Conservation (phyloP, 1,140 invertebrate genomes). For the Ladona fulva region DNA sequence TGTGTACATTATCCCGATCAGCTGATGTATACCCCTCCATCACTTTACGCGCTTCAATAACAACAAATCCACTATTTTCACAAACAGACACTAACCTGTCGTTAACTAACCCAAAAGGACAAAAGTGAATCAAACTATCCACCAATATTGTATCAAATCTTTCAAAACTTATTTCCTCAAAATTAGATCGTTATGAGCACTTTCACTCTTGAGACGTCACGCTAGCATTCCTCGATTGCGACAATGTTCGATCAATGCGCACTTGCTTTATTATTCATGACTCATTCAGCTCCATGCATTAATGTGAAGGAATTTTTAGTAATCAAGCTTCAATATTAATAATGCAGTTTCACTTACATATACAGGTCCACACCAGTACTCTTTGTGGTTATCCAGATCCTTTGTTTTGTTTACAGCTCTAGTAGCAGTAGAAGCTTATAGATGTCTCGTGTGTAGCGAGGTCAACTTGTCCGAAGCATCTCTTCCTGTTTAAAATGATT, state of each 20-base stretch:
- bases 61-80: too few relatives aligned
- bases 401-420: slow-evolving; percentile 6
- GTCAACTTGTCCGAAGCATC: not conserved
- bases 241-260: not conserved
- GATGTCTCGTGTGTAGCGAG: not conserved
- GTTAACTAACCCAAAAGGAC: too few relatives aligned
- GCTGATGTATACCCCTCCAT: not conserved
- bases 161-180: not conserved
- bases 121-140: too few relatives aligned
- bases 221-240: slow-evolving; percentile 2
- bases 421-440: not conserved
- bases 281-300: too few relatives aligned
- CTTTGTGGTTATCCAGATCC: not conserved
- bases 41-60: not conserved
- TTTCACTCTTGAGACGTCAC: not conserved
- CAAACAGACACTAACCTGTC: too few relatives aligned
- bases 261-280: not conserved
- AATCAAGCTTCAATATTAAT: too few relatives aligned
- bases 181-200: not conserved
- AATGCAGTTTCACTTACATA: too few relatives aligned
- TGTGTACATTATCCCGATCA: not conserved
- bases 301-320: too few relatives aligned
- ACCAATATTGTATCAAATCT: too few relatives aligned
- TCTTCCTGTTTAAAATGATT: too few relatives aligned
- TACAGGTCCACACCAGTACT: too few relatives aligned